phyloP scores from a whole-genome alignment of 2,797 vertebrate species.

The Aplochiton taeniatus region DNA sequence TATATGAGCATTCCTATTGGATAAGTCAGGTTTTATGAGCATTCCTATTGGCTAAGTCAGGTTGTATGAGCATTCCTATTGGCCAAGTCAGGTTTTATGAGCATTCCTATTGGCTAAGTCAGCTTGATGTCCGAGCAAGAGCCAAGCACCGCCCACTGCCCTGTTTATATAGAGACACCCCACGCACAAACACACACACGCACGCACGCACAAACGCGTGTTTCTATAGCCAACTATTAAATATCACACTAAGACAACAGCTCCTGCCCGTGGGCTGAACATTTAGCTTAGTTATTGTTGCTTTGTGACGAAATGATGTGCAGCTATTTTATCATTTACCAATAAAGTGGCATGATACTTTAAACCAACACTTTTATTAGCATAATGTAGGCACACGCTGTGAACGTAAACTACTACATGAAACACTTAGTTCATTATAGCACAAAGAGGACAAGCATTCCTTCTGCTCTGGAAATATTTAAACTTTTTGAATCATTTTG shows the following conservation, averaged over 20 bases:
- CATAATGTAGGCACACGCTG: background rate
- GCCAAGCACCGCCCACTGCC: slow-evolving; percentile 13
- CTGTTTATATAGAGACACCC: slow-evolving; percentile 7
- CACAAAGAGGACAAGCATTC: too few relatives aligned
- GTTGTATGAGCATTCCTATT: too few relatives aligned
- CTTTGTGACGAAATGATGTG: slow-evolving; percentile 65
- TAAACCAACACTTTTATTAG: slow-evolving; percentile 13
- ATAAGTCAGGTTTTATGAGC: too few relatives aligned
- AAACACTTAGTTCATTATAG: too few relatives aligned
- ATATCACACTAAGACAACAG: too few relatives aligned
- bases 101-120: slow-evolving; percentile 49
- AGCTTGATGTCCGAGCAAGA: slow-evolving; percentile 50
- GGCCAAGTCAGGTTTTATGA: background rate
- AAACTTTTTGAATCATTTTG: too few relatives aligned
- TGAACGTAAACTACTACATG: too few relatives aligned
- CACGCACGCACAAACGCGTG: background rate
- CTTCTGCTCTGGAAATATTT: too few relatives aligned
- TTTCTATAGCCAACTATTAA: too few relatives aligned
- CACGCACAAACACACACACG: too few relatives aligned
- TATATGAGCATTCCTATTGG: too few relatives aligned
- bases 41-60: too few relatives aligned
- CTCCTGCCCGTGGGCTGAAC: slow-evolving; percentile 9
- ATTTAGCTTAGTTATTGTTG: slow-evolving; percentile 41
- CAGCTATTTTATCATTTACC: slow-evolving; percentile 56
- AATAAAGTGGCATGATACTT: slow-evolving; percentile 56